Base-by-base conservation (phyloP, 2,888 invertebrate genomes). In the Teinopalpus imperialis region DNA sequence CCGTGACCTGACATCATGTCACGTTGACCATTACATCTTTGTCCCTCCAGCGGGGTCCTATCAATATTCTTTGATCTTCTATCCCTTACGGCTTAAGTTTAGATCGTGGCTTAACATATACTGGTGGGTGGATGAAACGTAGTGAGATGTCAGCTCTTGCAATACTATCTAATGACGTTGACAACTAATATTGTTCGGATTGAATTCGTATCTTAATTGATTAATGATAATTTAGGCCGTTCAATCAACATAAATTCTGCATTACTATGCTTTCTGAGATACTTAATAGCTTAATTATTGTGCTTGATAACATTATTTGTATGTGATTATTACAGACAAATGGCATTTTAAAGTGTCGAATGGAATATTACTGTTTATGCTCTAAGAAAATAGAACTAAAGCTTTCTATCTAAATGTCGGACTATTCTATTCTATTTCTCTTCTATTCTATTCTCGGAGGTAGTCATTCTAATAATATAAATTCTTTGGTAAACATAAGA, bases 1-100 rank as follows among this genome's bases (percentile, higher is more conserved):
- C 66, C 61, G 57, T 74, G 77, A 79, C 78, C 69, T 48, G 51
- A 47, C 43, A 50, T 43, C 43, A 27, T 32, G 52, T 43, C 45
- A 35, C 13, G 34, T 18, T 51, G 54, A 44, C 53, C 45, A 51
- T 40, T 51, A 30, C 46, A 43, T 44, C 49, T 44, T 30, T 51
- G 58, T 51, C 47, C 51, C 49, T 48, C 18, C 6, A 12, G 42
- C 49, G 47, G 46, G 51, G 49, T 46, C 49, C 14, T 47, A 46
- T 56, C 54, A 51, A 51, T 49, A 41, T 50, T 36, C 36, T 44
- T 40, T 48, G 52, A 55, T 57, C 59, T 51, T 54, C 56, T 50
- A 45, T 47, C 35, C 6, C 18, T 32, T 26, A 7, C 3, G 5
- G 31, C 7, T 26, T 9, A 49, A 52, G 37, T 29, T 51, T 54